Percentiles rank a stretch among this genome's conserved stretches.
phyloP scores from a whole-genome alignment of 1,140 invertebrate species.

The Pseudomyrmex pallidus region DNA sequence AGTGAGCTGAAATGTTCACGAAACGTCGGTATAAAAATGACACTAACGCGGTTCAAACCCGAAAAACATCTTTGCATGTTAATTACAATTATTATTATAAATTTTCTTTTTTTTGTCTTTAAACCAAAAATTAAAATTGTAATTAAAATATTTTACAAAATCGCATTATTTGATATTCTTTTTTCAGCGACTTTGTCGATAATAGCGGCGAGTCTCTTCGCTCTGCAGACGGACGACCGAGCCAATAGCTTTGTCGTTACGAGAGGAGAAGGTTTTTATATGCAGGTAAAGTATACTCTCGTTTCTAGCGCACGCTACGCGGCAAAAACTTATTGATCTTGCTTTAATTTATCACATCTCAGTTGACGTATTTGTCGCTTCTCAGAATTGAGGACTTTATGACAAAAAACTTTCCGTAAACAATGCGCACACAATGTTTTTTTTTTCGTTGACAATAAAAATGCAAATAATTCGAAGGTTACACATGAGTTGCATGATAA shows the following conservation, averaged over 20 bases:
- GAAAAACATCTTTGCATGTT: too few species aligned
- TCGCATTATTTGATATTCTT: conserved; percentile 60
- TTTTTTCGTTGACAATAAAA: neutral
- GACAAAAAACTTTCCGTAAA: too few species aligned
- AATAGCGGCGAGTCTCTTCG: conserved; percentile 91
- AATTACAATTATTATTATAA: too few species aligned
- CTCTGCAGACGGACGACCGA: conserved; percentile 92
- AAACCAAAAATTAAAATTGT: too few species aligned
- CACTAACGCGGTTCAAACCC: too few species aligned
- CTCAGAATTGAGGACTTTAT: too few species aligned
- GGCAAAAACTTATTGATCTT: neutral
- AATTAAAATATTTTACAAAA: neutral
- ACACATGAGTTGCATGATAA: neutral
- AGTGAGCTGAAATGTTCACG: too few species aligned
- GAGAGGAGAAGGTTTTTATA: conserved; percentile 93
- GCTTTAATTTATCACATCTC: neutral
- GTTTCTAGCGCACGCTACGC: neutral
- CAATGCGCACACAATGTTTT: too few species aligned
- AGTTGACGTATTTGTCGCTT: neutral
- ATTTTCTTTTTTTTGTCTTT: too few species aligned
- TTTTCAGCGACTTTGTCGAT: conserved; percentile 91
- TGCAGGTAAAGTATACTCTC: conserved; percentile 88
- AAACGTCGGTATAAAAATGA: too few species aligned
- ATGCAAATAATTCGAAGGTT: neutral
- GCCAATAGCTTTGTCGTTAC: conserved; percentile 90